Base-by-base conservation (phyloP, 2,797 vertebrate species). In the Acrocephalus scirpaceus region DNA sequence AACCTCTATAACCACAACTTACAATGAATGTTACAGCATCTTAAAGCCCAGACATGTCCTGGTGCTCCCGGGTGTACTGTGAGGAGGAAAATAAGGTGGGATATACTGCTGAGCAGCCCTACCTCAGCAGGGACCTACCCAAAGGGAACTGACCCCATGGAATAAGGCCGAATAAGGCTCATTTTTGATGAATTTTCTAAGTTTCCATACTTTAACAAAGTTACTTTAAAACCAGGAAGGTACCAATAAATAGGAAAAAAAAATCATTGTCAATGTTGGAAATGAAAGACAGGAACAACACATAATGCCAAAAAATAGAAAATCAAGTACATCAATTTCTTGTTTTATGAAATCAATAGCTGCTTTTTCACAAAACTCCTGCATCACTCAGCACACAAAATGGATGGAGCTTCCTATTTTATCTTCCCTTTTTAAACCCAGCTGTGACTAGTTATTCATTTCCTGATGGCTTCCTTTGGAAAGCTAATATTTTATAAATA, bases 401-500 rank as follows among this genome's bases (percentile, higher is more conserved):
- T 27, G 56, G 71, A 81, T 9, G 12, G n/a, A 70, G 75, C 36
- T 91, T 54, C 9, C 75, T 58, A 32, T 34, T 96, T 79, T 23
- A 48, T 66, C 56, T 70, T 58, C 23, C 16, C 16, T 64, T 82
- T 78, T 79, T 44, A 79, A 92, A 87, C 16, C 67, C 88, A 79
- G 60, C 72, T 73, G 36, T 56, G 61, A 80, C 72, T 86, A 21
- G 56, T 56, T 64, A 23, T 23, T 88, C 23, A 80, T 79, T 94
- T 91, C 90, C 95, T 71, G 86, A 76, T 50, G 42, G 79, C 34
- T 95, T 80, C 71, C 69, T 90, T 74, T 42, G 17, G 76, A 83
- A 88, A 92, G 30, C 65, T 57, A 83, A 22, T 71, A 64, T 86
- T 95, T 92, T 45, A 90, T 57, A 91, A 92, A 94, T 78, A 88